Conservation (phyloP, 1,140 invertebrate genomes). For the Pectinophora gossypiella region DNA sequence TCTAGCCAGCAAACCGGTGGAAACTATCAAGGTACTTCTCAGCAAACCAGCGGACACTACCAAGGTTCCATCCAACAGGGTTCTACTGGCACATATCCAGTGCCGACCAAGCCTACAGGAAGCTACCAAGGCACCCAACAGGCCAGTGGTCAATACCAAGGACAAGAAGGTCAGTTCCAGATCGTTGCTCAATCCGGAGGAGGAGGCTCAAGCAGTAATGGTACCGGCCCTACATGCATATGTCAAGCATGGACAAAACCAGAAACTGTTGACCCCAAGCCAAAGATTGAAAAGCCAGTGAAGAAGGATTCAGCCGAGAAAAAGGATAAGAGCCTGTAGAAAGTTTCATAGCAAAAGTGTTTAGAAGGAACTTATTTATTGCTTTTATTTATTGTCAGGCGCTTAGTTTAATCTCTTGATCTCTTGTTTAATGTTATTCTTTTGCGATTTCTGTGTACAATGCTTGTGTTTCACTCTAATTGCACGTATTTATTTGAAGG, state of each 20-base stretch:
- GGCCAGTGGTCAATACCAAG: slow-evolving; percentile 5
- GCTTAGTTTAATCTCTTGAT: background rate
- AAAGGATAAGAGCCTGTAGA: background rate
- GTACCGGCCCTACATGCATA: slow-evolving; percentile 51
- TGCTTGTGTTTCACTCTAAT: no score
- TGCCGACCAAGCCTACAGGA: slow-evolving; percentile 9
- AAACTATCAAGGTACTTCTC: background rate
- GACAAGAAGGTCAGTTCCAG: background rate
- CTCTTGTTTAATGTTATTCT: no score
- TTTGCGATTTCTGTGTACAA: no score
- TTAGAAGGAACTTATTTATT: background rate
- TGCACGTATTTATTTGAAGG: no score
- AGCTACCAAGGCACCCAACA: background rate
- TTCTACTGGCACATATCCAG: slow-evolving; percentile 6
- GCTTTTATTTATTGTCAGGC: slow-evolving; percentile 1
- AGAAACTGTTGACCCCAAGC: slow-evolving; percentile 13
- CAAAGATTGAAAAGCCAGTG: background rate
- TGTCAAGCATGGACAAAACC: slow-evolving; percentile 64
- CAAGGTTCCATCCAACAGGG: background rate
- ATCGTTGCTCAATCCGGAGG: background rate
- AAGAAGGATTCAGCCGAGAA: background rate
- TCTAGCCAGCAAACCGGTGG: background rate
- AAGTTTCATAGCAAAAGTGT: background rate
- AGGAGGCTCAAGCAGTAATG: background rate
- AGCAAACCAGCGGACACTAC: no score